Evolutionary conservation across 1,140 invertebrate species (phyloP), one percentile per base, ranked within the genome.

Genomic region (Scaptomyza pallida): DNA sequence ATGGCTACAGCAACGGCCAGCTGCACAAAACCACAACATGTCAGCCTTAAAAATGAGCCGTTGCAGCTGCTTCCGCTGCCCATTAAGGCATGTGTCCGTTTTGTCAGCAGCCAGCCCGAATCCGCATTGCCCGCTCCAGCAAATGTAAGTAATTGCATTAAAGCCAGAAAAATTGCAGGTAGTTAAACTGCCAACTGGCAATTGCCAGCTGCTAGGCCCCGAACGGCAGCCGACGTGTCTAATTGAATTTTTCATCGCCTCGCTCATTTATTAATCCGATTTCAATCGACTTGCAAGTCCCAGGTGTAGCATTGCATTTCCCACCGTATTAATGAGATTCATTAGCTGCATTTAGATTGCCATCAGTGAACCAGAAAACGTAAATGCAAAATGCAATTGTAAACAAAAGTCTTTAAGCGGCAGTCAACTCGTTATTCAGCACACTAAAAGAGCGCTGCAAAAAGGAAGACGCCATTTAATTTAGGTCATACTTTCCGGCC

Each of bases 201-300:
- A 4, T 15, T 50, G 59, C 10, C 19, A 15, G 16, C 23, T 48
- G 75, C 57, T 56, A 19, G 45, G 30, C 30, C 37, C 15, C 12
- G n/a, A n/a, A n/a, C n/a, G 35, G 63, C 40, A 23, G 16, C 54
- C 44, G 69, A 15, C 13, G 52, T 69, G 59, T 72, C 80, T 85
- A 85, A 85, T 85, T 85, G 81, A 88, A 88, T 82, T 88, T 73
- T 69, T 60, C 63, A 65, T 72, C 48, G 52, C 82, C 68, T 61
- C 75, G 68, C 82, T 78, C 82, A 88, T 88, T 88, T 88, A 88
- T 88, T 88, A 88, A 88, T 82, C 82, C 67, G 82, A 88, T 88
- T 88, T 88, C 82, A 75, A 88, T 88, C 82, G 82, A 65, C 67
- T 56, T 45, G 54, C 60, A 50, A 64, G 62, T 69, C 73, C 54